These are phyloP conservation scores for Prionace glauca DNA, from an alignment of 2,797 vertebrate genomes.

Conservation along the genomic window DNA sequence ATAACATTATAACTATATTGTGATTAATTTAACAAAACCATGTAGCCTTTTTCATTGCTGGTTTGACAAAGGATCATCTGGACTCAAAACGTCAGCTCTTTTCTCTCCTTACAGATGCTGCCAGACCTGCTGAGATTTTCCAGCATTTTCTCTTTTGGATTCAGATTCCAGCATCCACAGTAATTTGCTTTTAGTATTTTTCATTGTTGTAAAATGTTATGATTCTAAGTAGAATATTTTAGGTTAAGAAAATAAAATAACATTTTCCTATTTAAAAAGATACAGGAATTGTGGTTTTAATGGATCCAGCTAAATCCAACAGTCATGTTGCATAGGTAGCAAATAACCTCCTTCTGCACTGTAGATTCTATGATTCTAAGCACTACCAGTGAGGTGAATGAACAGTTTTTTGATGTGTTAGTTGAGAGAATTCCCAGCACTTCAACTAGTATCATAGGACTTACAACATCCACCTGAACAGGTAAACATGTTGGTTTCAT, in stretches of 20 bases:
- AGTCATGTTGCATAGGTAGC: not conserved
- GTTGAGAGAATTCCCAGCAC: not conserved
- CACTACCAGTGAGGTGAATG: not conserved
- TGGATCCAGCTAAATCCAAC: not conserved
- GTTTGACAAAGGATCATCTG: too few species aligned
- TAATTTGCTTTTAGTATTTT: not conserved
- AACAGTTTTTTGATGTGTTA: not conserved
- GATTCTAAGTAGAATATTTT: not conserved
- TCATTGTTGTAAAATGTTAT: not conserved
- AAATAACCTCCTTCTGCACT: too few species aligned
- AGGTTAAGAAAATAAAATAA: conserved; percentile 6
- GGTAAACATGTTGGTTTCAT: not conserved
- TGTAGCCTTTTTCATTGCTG: not conserved
- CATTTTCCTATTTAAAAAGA: not conserved
- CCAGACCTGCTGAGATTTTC: too few species aligned
- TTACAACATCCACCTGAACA: not conserved
- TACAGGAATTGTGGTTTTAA: not conserved
- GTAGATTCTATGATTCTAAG: too few species aligned
- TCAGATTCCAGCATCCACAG: too few species aligned
- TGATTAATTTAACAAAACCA: not conserved
- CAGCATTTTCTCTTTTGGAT: too few species aligned
- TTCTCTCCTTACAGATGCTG: too few species aligned
- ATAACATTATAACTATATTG: not conserved
- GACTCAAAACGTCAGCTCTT: too few species aligned
- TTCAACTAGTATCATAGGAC: not conserved